Conservation (phyloP, 2,888 invertebrate species). For the Spatulosminthurus flaviceps region DNA sequence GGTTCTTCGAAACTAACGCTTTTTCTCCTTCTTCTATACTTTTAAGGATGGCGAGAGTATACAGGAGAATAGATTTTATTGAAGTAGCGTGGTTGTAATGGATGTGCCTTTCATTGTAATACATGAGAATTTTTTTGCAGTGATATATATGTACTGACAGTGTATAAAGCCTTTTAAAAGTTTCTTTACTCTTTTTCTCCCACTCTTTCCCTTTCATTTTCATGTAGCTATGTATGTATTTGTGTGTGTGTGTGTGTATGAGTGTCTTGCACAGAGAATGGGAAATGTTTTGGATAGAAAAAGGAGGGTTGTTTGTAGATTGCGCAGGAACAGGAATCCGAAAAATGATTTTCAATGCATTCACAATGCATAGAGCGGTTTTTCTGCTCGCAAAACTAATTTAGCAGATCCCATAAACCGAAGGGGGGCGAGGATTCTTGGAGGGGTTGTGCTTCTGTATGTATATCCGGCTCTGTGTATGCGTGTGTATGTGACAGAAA, state of each 20-base stretch:
- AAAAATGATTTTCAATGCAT: conserved; percentile 42
- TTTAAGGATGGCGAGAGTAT: too few relatives aligned
- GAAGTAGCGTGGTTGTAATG: too few relatives aligned
- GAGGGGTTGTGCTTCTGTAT: conserved; percentile 4
- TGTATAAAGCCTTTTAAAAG: conserved; percentile 4
- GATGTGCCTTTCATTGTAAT: too few relatives aligned
- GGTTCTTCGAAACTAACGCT: too few relatives aligned
- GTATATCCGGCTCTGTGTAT: not conserved
- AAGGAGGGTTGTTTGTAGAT: conserved; percentile 25
- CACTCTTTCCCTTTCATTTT: not conserved
- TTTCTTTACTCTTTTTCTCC: not conserved
- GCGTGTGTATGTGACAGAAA: not conserved
- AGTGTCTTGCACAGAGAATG: too few relatives aligned
- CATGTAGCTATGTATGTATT: too few relatives aligned
- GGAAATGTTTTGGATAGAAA: not conserved
- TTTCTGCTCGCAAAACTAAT: conserved; percentile 37
- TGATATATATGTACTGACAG: not conserved
- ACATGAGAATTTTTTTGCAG: too few relatives aligned
- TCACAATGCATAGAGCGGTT: conserved; percentile 32
- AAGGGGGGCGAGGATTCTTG: conserved; percentile 16
- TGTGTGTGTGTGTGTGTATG: not conserved
- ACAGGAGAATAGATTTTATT: too few relatives aligned
- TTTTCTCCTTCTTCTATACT: too few relatives aligned
- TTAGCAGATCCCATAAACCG: conserved; percentile 42
- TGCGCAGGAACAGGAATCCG: conserved; percentile 29